Evolutionary conservation across 2,888 invertebrate species (phyloP).

Genomic region (Nomada goodeniana): DNA sequence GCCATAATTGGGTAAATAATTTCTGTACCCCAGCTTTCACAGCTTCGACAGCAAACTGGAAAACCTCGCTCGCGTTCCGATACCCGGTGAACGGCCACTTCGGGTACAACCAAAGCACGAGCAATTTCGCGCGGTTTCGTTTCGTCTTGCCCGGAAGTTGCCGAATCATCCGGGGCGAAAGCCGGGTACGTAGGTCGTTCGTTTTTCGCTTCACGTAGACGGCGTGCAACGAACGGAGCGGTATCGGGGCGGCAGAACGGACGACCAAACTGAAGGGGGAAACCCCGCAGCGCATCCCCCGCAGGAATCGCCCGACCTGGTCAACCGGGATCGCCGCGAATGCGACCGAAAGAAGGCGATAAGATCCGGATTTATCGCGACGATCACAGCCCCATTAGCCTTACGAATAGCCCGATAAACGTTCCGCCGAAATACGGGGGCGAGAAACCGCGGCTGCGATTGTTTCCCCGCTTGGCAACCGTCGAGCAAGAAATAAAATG

Average conservation of each 20-base stretch:
- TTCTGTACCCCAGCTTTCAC: too few relatives aligned
- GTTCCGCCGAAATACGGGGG: constrained; percentile 50
- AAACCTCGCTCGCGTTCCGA: too few relatives aligned
- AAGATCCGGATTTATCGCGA: constrained; percentile 63
- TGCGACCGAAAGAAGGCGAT: constrained; percentile 51
- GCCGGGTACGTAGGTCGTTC: constrained; percentile 34
- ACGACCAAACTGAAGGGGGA: constrained; percentile 46
- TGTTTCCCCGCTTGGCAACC: constrained; percentile 27
- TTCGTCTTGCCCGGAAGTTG: constrained; percentile 33
- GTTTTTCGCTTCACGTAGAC: constrained; percentile 64
- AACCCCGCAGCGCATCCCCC: constrained; percentile 13
- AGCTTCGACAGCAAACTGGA: too few relatives aligned
- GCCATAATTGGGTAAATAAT: too few relatives aligned
- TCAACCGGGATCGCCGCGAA: constrained; percentile 27
- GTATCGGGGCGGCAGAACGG: constrained; percentile 49
- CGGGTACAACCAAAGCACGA: constrained; percentile 2
- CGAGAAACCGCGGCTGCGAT: constrained; percentile 32
- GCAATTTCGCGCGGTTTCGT: constrained; percentile 47
- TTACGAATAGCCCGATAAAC: constrained; percentile 60
- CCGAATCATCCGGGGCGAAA: constrained; percentile 50
- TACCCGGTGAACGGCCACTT: not conserved
- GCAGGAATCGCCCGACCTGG: not conserved
- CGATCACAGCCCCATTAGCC: constrained; percentile 62
- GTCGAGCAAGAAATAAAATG: not conserved
- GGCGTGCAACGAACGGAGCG: constrained; percentile 58